These are phyloP conservation scores for Lampris megalopsis DNA, from an alignment of 2,113 vertebrate species.

Conservation along the genomic window DNA sequence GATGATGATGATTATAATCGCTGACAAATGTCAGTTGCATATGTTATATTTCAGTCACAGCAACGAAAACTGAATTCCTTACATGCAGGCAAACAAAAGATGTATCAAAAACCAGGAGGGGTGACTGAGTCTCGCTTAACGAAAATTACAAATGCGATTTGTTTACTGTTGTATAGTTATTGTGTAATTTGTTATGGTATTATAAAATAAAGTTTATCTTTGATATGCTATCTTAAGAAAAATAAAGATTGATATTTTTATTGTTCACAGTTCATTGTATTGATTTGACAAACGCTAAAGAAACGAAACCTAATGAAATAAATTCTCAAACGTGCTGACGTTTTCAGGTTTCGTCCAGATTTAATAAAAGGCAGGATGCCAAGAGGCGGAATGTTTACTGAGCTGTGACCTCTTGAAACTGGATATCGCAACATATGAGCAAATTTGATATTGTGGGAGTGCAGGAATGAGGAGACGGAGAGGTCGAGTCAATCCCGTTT, in stretches of 20 bases:
- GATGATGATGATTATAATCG: background rate
- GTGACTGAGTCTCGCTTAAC: slow-evolving; percentile 20
- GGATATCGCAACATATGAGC: no score
- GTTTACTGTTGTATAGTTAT: slow-evolving; percentile 89
- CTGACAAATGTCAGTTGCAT: background rate
- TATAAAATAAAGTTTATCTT: slow-evolving; percentile 82
- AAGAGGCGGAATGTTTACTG: background rate
- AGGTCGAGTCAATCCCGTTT: no score
- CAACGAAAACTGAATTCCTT: slow-evolving; percentile 26
- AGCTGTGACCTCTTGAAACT: background rate
- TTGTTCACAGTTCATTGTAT: slow-evolving; percentile 63
- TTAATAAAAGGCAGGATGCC: background rate
- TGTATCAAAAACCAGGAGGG: slow-evolving; percentile 12
- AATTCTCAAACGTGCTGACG: no score
- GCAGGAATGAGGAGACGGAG: no score
- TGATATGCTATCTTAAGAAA: slow-evolving; percentile 93
- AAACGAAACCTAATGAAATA: background rate
- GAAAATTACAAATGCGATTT: slow-evolving; percentile 52
- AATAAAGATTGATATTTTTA: slow-evolving; percentile 93
- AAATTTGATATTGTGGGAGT: no score
- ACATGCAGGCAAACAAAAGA: slow-evolving; percentile 2
- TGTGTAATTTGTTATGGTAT: slow-evolving; percentile 90
- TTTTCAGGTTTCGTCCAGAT: background rate
- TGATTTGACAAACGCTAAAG: slow-evolving; percentile 26
- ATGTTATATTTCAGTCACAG: background rate